Base-by-base conservation (phyloP, 1,140 invertebrate species). In the Trialeurodes vaporariorum region DNA sequence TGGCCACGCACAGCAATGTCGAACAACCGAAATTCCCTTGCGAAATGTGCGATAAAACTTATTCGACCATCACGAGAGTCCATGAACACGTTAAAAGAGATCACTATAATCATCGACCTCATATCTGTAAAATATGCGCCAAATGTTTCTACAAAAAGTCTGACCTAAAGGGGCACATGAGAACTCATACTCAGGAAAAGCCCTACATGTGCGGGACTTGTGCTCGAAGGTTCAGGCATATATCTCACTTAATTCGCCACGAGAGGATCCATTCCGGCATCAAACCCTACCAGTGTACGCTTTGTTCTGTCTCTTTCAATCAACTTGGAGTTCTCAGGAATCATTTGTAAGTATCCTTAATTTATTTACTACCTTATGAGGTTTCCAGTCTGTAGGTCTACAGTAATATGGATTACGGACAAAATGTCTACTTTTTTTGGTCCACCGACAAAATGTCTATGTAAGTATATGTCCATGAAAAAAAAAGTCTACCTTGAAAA, bases 221-320 rank as follows among this genome's bases (percentile, higher is more conserved):
- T 71, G 74, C 81, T 1, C 80, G 80, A 58, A 72, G 76, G 2
- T 87, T 85, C 71, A 81, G 81, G 0, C 84, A 85, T 40, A 65
- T 63, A 9, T 68, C 67, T 22, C 67, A 68, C 64, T 40, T 75
- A 68, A 62, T 40, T 64, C 49, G 65, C 58, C 73, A 75, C 49
- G 69, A 71, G 61, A 70, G 73, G 67, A 71, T 69, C 9, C 73
- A 74, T 62, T 70, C 70, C 0, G 72, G 72, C 0, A 69, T 72
- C 1, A 71, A 71, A 49, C 71, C 71, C 9, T 73, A 71, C 58
- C 67, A 67, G 25, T 74, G 73, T 59, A 59, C 65, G 59, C 68
- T 71, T 63, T 70, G 73, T 62, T 49, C 34, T 49, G 34, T 5
- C 17, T 49, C 34, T 49, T 49, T 49, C 17, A 49, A 17, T 17